Evolutionary conservation across 2,888 invertebrate species (phyloP).

Genomic region (Agrilus mali): DNA sequence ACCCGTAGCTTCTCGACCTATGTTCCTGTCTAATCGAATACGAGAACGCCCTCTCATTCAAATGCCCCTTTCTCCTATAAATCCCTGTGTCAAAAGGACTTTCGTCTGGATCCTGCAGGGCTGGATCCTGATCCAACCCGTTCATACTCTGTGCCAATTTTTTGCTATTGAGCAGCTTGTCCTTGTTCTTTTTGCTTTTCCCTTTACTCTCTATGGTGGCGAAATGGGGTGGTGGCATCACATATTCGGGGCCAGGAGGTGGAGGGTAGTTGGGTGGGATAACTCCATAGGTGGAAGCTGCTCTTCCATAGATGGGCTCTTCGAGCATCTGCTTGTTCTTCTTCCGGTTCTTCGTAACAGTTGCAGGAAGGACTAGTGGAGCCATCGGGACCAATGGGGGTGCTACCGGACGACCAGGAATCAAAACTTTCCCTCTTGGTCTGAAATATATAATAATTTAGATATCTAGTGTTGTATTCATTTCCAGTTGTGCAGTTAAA

Average conservation of each 20-base stretch:
- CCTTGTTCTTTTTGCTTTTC: slow-evolving; percentile 18
- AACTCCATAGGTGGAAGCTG: slow-evolving; percentile 36
- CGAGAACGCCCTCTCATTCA: slow-evolving; percentile 86
- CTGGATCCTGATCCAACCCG: slow-evolving; percentile 40
- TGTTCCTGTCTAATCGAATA: slow-evolving; percentile 91
- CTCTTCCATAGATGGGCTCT: slow-evolving; percentile 43
- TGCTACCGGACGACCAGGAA: slow-evolving; percentile 41
- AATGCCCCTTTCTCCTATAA: slow-evolving; percentile 79
- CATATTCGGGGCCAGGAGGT: slow-evolving; percentile 22
- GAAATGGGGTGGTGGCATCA: slow-evolving; percentile 39
- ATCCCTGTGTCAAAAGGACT: slow-evolving; percentile 70
- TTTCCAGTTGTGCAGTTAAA: too few species aligned
- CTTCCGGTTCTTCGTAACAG: slow-evolving; percentile 42
- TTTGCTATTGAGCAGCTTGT: slow-evolving; percentile 26
- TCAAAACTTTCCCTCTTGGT: slow-evolving; percentile 40
- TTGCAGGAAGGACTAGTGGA: slow-evolving; percentile 34
- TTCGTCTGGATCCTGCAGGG: slow-evolving; percentile 30
- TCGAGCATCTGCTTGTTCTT: slow-evolving; percentile 42
- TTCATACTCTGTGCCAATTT: slow-evolving; percentile 59
- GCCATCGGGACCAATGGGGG: slow-evolving; percentile 32
- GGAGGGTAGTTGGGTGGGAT: slow-evolving; percentile 37
- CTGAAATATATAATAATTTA: slow-evolving; percentile 20
- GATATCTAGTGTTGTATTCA: too few species aligned
- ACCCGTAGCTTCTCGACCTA: slow-evolving; percentile 83
- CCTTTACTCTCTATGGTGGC: slow-evolving; percentile 36